Conservation (phyloP, 2,113 vertebrate genomes). For the Miniopterus natalensis region DNA sequence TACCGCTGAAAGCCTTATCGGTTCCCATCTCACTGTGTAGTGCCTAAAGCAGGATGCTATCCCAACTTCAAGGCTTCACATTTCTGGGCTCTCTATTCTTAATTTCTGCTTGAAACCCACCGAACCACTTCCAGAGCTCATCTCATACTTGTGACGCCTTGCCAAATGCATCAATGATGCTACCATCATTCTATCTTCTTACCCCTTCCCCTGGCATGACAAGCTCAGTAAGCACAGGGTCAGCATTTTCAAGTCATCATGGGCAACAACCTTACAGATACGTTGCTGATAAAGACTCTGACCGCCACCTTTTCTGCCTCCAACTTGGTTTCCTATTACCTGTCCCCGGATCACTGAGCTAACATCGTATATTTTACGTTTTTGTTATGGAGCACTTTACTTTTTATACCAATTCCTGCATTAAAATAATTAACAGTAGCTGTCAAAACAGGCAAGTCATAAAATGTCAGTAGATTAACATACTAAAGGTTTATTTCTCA, state of each 20-base stretch:
- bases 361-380: background rate
- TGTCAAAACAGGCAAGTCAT: background rate
- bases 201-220: background rate
- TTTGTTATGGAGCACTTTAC: background rate
- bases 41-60: background rate
- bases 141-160: background rate
- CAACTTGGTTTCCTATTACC: background rate
- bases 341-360: background rate
- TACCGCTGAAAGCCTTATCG: background rate
- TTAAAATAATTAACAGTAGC: background rate
- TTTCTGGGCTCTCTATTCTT: background rate
- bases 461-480: background rate
- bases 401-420: background rate
- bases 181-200: background rate
- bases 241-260: background rate
- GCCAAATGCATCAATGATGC: background rate
- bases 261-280: background rate
- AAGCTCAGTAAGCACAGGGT: background rate
- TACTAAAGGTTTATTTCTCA: background rate
- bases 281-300: background rate
- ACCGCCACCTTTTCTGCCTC: background rate
- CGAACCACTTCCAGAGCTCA: background rate
- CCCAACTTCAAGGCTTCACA: background rate
- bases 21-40: background rate
- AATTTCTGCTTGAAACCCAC: background rate